Evolutionary conservation across 2,113 vertebrate genomes (phyloP), one percentile per base, ranked within the genome.

Genomic region (Baryphthengus martii): DNA sequence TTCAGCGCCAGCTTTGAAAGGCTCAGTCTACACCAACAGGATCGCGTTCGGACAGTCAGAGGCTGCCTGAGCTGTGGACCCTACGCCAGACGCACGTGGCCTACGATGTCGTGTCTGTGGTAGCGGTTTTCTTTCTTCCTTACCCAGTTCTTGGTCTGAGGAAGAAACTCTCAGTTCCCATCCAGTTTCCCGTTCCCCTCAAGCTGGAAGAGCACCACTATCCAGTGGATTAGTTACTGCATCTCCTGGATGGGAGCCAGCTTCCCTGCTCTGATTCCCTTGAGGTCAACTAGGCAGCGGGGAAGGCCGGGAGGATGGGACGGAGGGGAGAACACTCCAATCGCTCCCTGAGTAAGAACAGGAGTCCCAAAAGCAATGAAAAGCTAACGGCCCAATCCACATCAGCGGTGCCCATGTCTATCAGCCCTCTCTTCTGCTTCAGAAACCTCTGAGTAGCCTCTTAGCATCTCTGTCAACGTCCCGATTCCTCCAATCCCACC

Each of bases 401-500:
- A 50, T 26, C 49, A 19, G 26, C 0, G 2, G 45, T 4, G 47
- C 9, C 19, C 1, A 3, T 12, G 9, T 3, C 52, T 12, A 4
- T 7, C 70, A 56, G 65, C 50, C n/a, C 65, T 24, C 62, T 72
- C 56, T 67, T 52, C 37, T 53, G 35, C 39, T 73, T 10, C 89
- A 58, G 53, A 66, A 66, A 44, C 74, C 61, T 74, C 77, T 35
- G 70, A 55, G 49, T 42, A 20, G 13, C 4, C 62, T 85, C 56
- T 47, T 47, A 37, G 17, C 0, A 0, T 2, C 50, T 68, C 39
- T 6, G 0, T 1, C 31, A 7, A 15, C 42, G 55, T n/a, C 37
- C 24, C 42, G 37, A 0, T 18, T n/a, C 26, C 78, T 39, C 44
- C 40, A 73, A 16, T 1, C 17, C 10, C 61, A 3, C 42, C 11